These are phyloP conservation scores for Aphelocoma californica DNA, from an alignment of 2,797 vertebrate species.

Conservation along the genomic window DNA sequence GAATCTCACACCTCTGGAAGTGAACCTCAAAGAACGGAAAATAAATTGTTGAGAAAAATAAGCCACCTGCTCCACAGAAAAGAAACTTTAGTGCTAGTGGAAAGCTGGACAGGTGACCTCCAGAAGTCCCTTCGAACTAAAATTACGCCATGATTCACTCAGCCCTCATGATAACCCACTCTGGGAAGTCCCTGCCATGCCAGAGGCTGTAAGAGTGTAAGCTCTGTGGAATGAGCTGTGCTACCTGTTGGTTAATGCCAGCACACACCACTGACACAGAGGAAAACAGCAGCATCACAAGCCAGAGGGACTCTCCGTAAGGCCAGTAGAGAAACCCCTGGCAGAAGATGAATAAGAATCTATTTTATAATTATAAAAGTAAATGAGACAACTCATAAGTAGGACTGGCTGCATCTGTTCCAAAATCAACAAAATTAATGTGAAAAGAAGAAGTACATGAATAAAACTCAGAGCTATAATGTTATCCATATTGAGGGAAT, in stretches of 20 bases:
- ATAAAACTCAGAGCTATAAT: background rate
- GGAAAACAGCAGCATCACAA: background rate
- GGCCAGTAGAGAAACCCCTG: background rate
- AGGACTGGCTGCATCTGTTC: background rate
- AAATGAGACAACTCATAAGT: background rate
- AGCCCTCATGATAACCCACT: background rate
- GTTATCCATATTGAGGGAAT: background rate
- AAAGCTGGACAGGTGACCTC: background rate
- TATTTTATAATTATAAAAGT: background rate
- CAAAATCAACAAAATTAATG: background rate
- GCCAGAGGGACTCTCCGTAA: background rate
- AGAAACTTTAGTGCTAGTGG: background rate
- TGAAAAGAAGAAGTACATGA: background rate
- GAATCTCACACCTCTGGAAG: background rate
- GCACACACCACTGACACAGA: background rate
- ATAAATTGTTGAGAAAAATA: background rate
- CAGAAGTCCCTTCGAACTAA: background rate
- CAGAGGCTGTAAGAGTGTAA: background rate
- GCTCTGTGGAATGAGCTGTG: background rate
- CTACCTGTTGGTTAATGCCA: background rate
- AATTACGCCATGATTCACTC: accelerated
- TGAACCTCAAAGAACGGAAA: background rate
- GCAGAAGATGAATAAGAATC: background rate
- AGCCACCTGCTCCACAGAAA: background rate
- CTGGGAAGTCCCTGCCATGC: background rate